Evolutionary conservation across 1,140 invertebrate species (phyloP).

Genomic region (Drosophila melanica): DNA sequence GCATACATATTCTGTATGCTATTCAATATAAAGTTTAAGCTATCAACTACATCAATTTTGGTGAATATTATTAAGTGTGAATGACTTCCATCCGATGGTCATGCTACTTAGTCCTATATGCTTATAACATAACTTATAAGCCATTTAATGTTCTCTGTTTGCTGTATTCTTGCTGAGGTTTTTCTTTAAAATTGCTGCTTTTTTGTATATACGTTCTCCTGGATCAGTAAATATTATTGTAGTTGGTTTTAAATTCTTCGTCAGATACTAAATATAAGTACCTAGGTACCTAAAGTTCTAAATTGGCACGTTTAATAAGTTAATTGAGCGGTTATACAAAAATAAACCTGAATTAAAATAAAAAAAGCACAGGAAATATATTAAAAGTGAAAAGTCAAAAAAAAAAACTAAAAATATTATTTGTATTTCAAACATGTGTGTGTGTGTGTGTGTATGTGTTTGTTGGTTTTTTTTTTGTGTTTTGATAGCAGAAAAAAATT

Average conservation of each 20-base stretch:
- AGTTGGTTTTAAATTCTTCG: neutral
- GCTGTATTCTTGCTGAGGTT: neutral
- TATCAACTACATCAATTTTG: conserved; percentile 69
- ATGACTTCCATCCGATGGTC: conserved; percentile 2
- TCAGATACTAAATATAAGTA: neutral
- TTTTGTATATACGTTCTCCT: neutral
- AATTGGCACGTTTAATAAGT: neutral
- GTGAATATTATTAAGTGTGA: conserved; percentile 40
- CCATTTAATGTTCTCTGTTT: neutral
- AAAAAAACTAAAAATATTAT: neutral
- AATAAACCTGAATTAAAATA: neutral
- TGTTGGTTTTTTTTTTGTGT: conserved; percentile 16
- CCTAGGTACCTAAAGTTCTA: neutral
- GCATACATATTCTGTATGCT: conserved; percentile 20
- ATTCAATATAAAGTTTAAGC: conserved; percentile 60
- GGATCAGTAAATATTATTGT: neutral
- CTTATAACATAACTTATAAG: conserved; percentile 7
- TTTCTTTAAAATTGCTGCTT: neutral
- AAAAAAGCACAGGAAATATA: neutral
- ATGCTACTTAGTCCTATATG: neutral
- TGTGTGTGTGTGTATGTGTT: neutral
- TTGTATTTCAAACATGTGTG: neutral
- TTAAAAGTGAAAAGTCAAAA: neutral
- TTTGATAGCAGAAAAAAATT: conserved; percentile 40
- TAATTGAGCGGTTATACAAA: conserved; percentile 2